Evolutionary conservation across 2,797 vertebrate species (phyloP), one percentile per base, ranked within the genome.

Genomic region (Sylvia borin): DNA sequence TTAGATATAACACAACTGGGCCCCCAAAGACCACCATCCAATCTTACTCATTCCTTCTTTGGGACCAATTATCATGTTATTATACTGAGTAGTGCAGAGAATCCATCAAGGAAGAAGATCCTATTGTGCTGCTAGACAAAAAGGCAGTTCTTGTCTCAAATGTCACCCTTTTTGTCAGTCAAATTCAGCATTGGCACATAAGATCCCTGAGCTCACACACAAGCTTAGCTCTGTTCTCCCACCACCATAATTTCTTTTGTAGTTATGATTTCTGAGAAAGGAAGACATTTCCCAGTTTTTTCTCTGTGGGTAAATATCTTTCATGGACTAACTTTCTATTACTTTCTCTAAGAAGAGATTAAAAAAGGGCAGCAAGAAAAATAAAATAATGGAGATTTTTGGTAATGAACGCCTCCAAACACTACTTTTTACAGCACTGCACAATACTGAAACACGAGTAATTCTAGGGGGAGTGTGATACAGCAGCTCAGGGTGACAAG

Each of bases 1-100:
- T 94, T 95, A 95, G 84, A 67, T 96, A 85, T 50, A 96, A 95
- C 89, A 92, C n/a, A 92, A 95, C 83, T 43, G 48, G 57, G 71
- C 34, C 90, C 68, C 76, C 66, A 86, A 78, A 93, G 96, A 97
- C 93, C 88, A 90, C 83, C 88, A 90, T 86, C 67, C 86, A 96
- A 71, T 89, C 86, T 82, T 85, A 66, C 34, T 84, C 76, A 72
- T 88, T 95, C 77, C 67, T 91, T 93, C 84, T 89, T 95, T 86
- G 85, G 85, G 88, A 93, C 43, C 88, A 97, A 88, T 94, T 95
- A 93, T 62, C 36, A 53, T 62, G 43, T 84, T 88, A 55, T 93
- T 90, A 84, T 50, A 90, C 54, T 84, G 43, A 75, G 18, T 60
- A 90, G 31, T 55, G 38, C 40, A 93, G 45, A 88, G 82, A 93